A percentile compares a stretch with the other conserved stretches of the same genome.
phyloP scores from a whole-genome alignment of 2,797 vertebrate species.

The Cynodonichthys magdalenae region DNA sequence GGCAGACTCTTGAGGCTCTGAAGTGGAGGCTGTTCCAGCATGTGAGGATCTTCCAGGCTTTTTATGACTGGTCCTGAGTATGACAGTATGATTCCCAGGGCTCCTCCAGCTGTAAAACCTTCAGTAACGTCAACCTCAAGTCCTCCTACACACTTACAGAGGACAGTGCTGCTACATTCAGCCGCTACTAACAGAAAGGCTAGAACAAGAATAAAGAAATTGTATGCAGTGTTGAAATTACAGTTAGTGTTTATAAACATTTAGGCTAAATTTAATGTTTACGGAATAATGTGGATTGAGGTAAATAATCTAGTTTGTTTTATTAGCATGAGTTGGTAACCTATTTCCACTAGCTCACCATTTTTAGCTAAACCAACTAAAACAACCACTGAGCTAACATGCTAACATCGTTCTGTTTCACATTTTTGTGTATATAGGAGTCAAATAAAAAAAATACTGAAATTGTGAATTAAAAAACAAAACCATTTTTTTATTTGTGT shows the following conservation, averaged over 20 bases:
- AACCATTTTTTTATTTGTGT: too few species aligned
- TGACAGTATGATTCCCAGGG: slow-evolving; percentile 53
- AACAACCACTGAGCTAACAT: too few species aligned
- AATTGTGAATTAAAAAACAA: too few species aligned
- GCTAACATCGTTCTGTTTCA: too few species aligned
- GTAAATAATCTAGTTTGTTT: too few species aligned
- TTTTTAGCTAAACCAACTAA: too few species aligned
- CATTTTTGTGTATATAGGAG: too few species aligned
- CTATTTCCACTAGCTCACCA: too few species aligned
- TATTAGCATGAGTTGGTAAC: too few species aligned
- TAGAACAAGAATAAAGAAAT: slow-evolving; percentile 3
- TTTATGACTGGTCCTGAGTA: slow-evolving; percentile 56
- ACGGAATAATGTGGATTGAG: too few species aligned
- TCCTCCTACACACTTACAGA: slow-evolving; percentile 36
- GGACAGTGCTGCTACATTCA: slow-evolving; percentile 32
- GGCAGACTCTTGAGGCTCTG: slow-evolving; percentile 64
- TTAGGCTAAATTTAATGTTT: background rate
- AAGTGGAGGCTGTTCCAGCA: slow-evolving; percentile 55
- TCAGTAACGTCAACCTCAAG: slow-evolving; percentile 40
- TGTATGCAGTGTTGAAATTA: slow-evolving; percentile 21
- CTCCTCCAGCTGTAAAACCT: slow-evolving; percentile 41
- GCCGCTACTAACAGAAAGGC: slow-evolving; percentile 14
- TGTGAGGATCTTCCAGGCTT: slow-evolving; percentile 56
- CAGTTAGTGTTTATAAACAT: slow-evolving; percentile 11
- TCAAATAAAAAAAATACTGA: too few species aligned